Evolutionary conservation across 30 jellyfish, hydroid and myxozoan species (phyloP), one percentile per base, ranked within the genome.

Genomic region (Pelagia noctiluca): DNA sequence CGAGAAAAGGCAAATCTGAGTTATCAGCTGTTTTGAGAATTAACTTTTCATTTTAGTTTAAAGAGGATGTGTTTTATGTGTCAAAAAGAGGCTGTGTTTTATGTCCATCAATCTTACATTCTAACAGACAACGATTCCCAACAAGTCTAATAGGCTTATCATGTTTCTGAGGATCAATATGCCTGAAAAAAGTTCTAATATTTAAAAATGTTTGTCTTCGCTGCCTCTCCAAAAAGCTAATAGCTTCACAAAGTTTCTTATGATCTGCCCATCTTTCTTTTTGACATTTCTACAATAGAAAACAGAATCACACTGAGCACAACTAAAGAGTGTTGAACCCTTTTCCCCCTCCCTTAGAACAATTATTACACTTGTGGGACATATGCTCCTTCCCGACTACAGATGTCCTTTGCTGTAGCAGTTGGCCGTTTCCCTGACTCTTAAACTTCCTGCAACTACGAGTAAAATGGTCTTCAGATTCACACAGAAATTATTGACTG

Each of bases 161-260:
- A 31, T 66, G 79, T 13, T 25, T 28, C 61, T 66, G 50, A 26
- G 50, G 79, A 34, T 66, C 79, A 31, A 66, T 66, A 28, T 66
- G 79, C 10, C 79, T 28, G 79, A 66, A 52, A 66, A 66, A 66
- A 31, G 54, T 34, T 66, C 50, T 57, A 66, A 31, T 66, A 28
- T 4, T 66, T 66, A 57, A 11, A 11, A 54, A n/a, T 62, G 28
- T 22, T 34, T 34, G 5, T 19, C 61, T 28, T 31, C 61, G 35
- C 61, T 66, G 79, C 54, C 61, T 66, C 79, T 34, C 37, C 37
- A 62, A 13, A 22, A 62, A 62, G 37, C 74, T n/a, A n/a, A n/a
- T n/a, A n/a, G n/a, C n/a, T n/a, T n/a, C n/a, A n/a, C n/a, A n/a
- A n/a, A n/a, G n/a, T n/a, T n/a, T n/a, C n/a, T 47, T 11, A 11